Conservation (phyloP, 2,888 invertebrate genomes). For the Chymomyza fuscimana region DNA sequence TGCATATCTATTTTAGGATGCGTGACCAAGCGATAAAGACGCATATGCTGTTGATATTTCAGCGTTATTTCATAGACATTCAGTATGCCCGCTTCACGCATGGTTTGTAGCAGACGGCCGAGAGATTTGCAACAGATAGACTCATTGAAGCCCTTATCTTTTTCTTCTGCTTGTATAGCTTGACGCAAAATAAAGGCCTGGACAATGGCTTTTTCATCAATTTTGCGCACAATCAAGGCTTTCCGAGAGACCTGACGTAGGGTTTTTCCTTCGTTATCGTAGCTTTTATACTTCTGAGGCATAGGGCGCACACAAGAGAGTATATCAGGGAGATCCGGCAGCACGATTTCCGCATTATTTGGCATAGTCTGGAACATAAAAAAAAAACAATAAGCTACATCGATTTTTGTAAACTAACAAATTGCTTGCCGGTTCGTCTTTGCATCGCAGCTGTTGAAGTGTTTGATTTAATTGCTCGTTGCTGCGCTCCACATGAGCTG, state of each 20-base stretch:
- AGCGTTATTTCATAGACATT: conserved; percentile 71
- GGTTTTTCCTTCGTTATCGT: conserved; percentile 35
- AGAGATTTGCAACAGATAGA: conserved; percentile 83
- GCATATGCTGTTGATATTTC: conserved; percentile 58
- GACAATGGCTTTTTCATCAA: conserved; percentile 83
- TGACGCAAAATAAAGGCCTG: conserved; percentile 81
- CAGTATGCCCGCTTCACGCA: conserved; percentile 78
- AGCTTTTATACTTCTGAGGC: conserved; percentile 29
- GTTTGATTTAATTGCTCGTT: conserved; percentile 33
- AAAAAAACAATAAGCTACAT: background rate
- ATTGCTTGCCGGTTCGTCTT: conserved; percentile 65
- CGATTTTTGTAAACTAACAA: background rate
- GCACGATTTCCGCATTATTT: conserved; percentile 41
- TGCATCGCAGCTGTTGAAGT: conserved; percentile 61
- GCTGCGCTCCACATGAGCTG: conserved; percentile 42
- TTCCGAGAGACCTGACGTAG: conserved; percentile 80
- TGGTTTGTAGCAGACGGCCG: conserved; percentile 82
- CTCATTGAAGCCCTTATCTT: conserved; percentile 82
- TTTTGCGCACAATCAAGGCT: conserved; percentile 83
- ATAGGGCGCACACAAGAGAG: conserved; percentile 45
- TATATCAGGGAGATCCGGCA: conserved; percentile 63
- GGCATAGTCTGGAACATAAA: conserved; percentile 50
- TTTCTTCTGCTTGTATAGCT: conserved; percentile 82
- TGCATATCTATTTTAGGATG: conserved; percentile 73
- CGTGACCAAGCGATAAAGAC: conserved; percentile 69